Base-by-base conservation (phyloP, 2,113 vertebrate genomes). In the Marmota flaviventris region DNA sequence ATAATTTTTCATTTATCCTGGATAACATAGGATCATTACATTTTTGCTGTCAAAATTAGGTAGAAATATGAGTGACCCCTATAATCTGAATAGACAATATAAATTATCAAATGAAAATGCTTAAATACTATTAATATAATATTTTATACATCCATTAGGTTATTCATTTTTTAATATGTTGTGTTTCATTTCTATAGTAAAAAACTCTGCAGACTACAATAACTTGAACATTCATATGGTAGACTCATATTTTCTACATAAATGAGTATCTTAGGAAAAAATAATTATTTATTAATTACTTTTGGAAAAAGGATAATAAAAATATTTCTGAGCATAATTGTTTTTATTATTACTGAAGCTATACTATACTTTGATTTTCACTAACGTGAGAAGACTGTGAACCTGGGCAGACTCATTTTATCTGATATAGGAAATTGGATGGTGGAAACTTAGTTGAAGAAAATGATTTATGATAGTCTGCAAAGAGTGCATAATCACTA, bases 101-200 rank as follows among this genome's bases (percentile, higher is more conserved):
- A 88, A 11, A 42, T 3, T 4, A 29, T 11, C 22, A 32, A 4
- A 25, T 37, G 32, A 51, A 63, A 32, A 72, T 97, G 3, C 73
- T 96, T 88, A 92, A 93, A 90, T 14, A 87, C 27, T 97, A 91
- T 69, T 85, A 96, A 88, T 89, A 73, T 12, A 82, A 51, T 27
- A 78, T 93, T 95, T 97, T 82, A 53, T 89, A 0, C 12, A 77
- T 79, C 61, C 53, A 93, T 89, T 91, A 97, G 61, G n/a, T 85
- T 94, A 32, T 94, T 97, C 83, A 93, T 92, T 97, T 73, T 34
- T 96, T 72, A 85, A 77, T 86, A 51, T 77, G 97, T 70, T 88
- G 39, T 67, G 45, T 72, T 82, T 63, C 95, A n/a, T 78, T 85
- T 96, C 2, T 63, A 85, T 9, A 87, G 27, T 94, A 61, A 82